These are phyloP conservation scores for Alcedo quadribrachys DNA, from an alignment of 2,797 vertebrate genomes.

Conservation along the genomic window DNA sequence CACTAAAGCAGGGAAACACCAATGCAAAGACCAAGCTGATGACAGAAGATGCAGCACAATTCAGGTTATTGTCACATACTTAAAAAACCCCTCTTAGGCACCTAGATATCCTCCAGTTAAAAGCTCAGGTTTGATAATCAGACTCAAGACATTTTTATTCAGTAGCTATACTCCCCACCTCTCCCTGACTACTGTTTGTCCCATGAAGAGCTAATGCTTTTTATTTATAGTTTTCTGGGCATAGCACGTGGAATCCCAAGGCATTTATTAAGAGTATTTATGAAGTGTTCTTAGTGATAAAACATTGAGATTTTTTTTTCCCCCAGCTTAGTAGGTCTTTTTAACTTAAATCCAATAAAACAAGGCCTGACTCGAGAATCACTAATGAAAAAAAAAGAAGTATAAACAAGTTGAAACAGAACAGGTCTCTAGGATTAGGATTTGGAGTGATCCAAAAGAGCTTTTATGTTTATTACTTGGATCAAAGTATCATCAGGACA, in stretches of 20 bases:
- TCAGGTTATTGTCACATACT: neutral
- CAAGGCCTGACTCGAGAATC: constrained; percentile 50
- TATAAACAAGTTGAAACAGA: constrained; percentile 73
- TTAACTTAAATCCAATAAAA: constrained; percentile 67
- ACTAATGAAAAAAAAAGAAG: constrained; percentile 35
- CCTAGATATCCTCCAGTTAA: neutral
- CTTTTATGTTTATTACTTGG: constrained; percentile 78
- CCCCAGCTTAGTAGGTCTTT: constrained; percentile 38
- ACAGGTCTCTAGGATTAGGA: constrained; percentile 77
- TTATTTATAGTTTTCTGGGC: constrained; percentile 75
- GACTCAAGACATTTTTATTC: neutral
- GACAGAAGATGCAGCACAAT: neutral
- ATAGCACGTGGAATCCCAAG: constrained; percentile 63
- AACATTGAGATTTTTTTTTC: constrained; percentile 5
- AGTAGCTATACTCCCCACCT: constrained; percentile 52
- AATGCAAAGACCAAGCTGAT: neutral
- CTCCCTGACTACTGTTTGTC: constrained; percentile 55
- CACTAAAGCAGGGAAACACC: neutral
- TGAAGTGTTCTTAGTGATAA: constrained; percentile 69
- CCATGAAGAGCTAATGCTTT: constrained; percentile 65
- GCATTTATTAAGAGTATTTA: constrained; percentile 78
- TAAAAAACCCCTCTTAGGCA: neutral
- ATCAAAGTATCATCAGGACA: constrained; percentile 76
- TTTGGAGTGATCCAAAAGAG: constrained; percentile 75
- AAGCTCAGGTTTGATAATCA: neutral